Percentiles rank a stretch among this genome's conserved stretches.
Conservation (phyloP, 2,797 vertebrate species). For the Halcyon badia region DNA sequence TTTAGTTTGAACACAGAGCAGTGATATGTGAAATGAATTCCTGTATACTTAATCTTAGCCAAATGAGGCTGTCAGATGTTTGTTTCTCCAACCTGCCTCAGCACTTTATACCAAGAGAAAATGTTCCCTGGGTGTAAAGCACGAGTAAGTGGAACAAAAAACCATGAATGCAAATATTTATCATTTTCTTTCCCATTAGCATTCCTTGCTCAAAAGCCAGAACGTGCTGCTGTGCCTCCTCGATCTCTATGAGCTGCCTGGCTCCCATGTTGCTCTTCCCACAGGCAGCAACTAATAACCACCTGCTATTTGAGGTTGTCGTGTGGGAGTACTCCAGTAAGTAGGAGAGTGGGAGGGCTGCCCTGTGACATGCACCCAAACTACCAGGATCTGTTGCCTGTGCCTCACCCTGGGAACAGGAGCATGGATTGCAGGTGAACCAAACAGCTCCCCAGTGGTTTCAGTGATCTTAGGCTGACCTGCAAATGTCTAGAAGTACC, state of each 20-base stretch:
- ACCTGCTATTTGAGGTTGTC: not conserved
- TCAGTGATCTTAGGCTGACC: not conserved
- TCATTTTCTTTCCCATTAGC: constrained; percentile 46
- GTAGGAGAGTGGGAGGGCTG: not conserved
- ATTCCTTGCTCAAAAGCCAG: not conserved
- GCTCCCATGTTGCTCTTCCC: not conserved
- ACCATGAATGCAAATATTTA: constrained; percentile 29
- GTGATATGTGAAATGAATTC: constrained; percentile 59
- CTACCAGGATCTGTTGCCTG: not conserved
- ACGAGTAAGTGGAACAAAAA: constrained; percentile 20
- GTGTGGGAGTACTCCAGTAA: not conserved
- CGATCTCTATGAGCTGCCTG: not conserved
- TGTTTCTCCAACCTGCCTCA: constrained; percentile 59
- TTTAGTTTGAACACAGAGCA: constrained; percentile 52
- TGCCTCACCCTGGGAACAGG: not conserved
- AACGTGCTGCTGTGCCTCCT: not conserved
- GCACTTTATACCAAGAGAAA: constrained; percentile 57
- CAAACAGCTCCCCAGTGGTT: not conserved
- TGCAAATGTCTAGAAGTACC: not conserved
- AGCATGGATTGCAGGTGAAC: not conserved
- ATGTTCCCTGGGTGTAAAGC: not conserved
- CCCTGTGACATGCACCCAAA: not conserved
- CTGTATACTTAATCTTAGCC: constrained; percentile 68
- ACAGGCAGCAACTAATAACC: not conserved
- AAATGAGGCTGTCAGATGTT: constrained; percentile 71